Conservation (phyloP, 2,113 vertebrate genomes). For the Bujurquina vittata region DNA sequence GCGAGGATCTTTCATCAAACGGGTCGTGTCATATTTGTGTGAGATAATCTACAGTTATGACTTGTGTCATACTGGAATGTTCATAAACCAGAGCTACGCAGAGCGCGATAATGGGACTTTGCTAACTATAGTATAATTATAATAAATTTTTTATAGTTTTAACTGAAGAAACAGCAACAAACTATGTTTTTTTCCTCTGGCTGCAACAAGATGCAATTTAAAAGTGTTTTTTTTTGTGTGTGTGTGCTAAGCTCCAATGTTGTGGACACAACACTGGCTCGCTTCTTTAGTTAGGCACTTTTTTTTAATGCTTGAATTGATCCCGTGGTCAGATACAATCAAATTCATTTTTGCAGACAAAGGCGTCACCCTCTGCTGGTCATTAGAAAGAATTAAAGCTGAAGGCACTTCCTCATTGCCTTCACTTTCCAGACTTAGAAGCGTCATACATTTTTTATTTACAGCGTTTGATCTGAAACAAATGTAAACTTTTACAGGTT, state of each 20-base stretch:
- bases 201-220: not conserved
- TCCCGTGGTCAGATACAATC: rapidly evolving
- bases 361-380: not conserved
- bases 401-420: not conserved
- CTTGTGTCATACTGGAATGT: not conserved
- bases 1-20: not conserved
- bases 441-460: not conserved
- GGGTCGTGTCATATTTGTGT: not conserved
- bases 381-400: not conserved
- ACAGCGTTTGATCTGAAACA: not conserved
- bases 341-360: not conserved
- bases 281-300: too few relatives aligned
- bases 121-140: not conserved
- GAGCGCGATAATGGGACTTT: not conserved
- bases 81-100: not conserved
- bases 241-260: not conserved
- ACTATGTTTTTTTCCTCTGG: not conserved
- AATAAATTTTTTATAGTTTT: too few relatives aligned
- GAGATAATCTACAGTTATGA: not conserved
- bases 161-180: too few relatives aligned
- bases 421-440: not conserved
- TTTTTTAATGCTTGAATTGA: not conserved
- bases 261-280: not conserved
- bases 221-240: not conserved
- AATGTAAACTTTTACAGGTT: not conserved